Conservation (phyloP, 1,140 invertebrate species). For the Coelopa frigida region DNA sequence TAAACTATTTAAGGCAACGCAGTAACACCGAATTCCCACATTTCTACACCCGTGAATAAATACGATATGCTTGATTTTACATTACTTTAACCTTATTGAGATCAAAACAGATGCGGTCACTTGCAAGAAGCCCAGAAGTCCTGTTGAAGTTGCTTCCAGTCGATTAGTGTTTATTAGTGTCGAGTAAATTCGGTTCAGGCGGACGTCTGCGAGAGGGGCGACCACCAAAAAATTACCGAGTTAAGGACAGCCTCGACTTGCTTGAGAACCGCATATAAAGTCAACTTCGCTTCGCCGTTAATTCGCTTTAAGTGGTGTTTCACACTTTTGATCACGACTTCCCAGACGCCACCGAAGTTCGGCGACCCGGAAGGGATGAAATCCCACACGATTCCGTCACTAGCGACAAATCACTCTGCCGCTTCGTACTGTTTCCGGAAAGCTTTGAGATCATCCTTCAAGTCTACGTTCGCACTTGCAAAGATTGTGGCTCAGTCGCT, state of each 20-base stretch:
- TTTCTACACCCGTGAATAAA: too few relatives aligned
- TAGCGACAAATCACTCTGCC: background rate
- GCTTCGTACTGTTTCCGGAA: background rate
- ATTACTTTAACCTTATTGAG: too few relatives aligned
- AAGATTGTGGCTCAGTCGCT: conserved; percentile 22
- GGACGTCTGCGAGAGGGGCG: too few relatives aligned
- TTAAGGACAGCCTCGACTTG: background rate
- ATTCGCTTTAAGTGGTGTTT: conserved; percentile 27
- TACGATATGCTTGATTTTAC: too few relatives aligned
- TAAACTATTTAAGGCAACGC: too few relatives aligned
- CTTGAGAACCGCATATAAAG: background rate
- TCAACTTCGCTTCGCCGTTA: background rate
- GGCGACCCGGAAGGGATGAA: conserved; percentile 26
- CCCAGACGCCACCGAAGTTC: conserved; percentile 31
- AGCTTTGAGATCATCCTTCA: background rate
- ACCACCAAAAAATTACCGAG: too few relatives aligned
- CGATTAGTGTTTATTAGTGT: too few relatives aligned
- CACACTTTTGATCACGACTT: conserved; percentile 24
- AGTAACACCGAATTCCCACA: too few relatives aligned
- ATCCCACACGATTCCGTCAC: conserved; percentile 15
- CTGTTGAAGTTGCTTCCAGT: too few relatives aligned
- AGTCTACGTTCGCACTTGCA: conserved; percentile 2
- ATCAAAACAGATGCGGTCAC: too few relatives aligned
- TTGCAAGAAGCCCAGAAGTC: too few relatives aligned
- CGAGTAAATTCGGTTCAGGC: too few relatives aligned